phyloP scores from a whole-genome alignment of 2,888 invertebrate genomes.

The Ephialtes manifestator region DNA sequence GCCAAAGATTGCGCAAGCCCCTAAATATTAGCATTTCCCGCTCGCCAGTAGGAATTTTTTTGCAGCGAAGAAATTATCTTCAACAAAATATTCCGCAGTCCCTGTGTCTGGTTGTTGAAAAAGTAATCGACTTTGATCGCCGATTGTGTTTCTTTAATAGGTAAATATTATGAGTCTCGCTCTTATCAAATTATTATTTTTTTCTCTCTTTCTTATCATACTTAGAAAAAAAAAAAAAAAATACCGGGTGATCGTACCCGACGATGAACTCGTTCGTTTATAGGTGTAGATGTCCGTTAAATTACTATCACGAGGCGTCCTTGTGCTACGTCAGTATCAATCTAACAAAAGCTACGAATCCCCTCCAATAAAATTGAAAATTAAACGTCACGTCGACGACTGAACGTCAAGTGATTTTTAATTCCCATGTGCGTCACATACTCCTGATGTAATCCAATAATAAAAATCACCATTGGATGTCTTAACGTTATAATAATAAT shows the following conservation, averaged over 20 bases:
- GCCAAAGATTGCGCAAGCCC: background rate
- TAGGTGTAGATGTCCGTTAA: conserved; percentile 27
- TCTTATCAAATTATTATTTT: background rate
- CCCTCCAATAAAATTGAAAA: conserved; percentile 36
- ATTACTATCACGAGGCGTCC: conserved; percentile 52
- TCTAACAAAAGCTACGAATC: conserved; percentile 20
- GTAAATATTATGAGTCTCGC: conserved; percentile 1
- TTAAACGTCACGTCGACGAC: conserved; percentile 4
- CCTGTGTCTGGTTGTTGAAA: background rate
- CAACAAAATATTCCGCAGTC: background rate
- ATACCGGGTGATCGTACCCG: conserved; percentile 44
- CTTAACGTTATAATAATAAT: background rate
- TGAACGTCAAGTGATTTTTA: conserved; percentile 13
- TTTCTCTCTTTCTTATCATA: background rate
- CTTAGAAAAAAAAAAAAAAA: too few relatives aligned
- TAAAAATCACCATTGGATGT: background rate
- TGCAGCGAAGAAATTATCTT: background rate
- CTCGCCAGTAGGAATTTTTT: background rate
- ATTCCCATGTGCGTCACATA: background rate
- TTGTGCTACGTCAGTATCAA: conserved; percentile 58
- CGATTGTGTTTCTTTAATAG: background rate
- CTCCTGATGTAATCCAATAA: conserved; percentile 1
- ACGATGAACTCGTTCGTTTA: conserved; percentile 32
- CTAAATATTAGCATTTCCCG: background rate
- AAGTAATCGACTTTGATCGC: conserved; percentile 11